A percentile compares a stretch with the other conserved stretches of the same genome.
Evolutionary conservation across 2,888 invertebrate genomes (phyloP).

Genomic region (Nephrotoma flavescens): DNA sequence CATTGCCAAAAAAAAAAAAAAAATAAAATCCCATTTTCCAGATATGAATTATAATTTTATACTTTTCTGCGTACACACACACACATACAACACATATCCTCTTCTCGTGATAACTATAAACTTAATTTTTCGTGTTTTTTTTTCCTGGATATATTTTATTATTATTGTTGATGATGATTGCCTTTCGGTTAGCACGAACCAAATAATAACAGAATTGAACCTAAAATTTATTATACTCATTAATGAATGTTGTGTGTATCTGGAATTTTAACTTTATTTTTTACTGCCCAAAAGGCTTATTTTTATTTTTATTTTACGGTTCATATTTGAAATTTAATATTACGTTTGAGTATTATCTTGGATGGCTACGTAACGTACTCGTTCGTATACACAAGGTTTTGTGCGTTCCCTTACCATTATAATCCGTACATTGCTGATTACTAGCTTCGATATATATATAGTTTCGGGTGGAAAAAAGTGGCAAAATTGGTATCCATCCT

Average conservation of each 20-base stretch:
- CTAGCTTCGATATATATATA: background rate
- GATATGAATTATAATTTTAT: background rate
- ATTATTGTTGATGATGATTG: background rate
- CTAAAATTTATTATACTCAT: background rate
- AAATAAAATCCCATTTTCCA: background rate
- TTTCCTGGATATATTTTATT: background rate
- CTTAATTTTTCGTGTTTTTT: background rate
- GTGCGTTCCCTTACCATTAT: background rate
- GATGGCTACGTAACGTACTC: background rate
- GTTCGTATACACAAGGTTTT: background rate
- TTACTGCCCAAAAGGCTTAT: background rate
- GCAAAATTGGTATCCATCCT: background rate
- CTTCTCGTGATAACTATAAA: background rate
- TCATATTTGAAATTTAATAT: background rate
- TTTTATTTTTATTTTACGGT: background rate
- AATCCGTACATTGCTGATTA: background rate
- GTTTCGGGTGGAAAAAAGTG: background rate
- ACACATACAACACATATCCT: background rate
- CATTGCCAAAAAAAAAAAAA: background rate
- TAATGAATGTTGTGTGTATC: background rate
- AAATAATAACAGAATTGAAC: background rate
- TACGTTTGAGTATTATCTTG: background rate
- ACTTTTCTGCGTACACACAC: background rate
- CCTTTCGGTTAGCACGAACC: background rate
- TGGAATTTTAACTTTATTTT: background rate